A percentile compares a stretch with the other conserved stretches of the same genome.
Evolutionary conservation across 2,888 invertebrate species (phyloP).

Genomic region (Chrysomela aeneicollis): DNA sequence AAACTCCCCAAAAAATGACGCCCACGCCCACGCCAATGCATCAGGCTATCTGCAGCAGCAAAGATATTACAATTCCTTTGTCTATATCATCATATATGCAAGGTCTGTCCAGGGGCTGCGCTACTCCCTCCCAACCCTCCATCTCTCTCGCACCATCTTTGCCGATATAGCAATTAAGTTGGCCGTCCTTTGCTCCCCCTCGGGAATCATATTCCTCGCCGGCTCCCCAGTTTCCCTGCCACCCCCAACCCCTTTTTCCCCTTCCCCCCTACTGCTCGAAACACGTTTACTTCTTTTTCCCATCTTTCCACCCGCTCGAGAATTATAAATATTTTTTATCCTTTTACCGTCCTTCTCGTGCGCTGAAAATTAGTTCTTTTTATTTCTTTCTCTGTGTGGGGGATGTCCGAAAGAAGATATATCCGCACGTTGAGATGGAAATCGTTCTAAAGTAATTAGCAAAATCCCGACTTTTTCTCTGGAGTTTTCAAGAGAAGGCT

Average conservation of each 20-base stretch:
- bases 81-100: slow-evolving; percentile 63
- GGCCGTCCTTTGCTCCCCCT: slow-evolving; percentile 55
- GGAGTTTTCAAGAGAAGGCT: too few species aligned
- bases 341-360: slow-evolving; percentile 45
- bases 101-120: slow-evolving; percentile 56
- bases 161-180: slow-evolving; percentile 56
- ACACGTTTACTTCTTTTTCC: slow-evolving; percentile 51
- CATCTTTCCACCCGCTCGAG: slow-evolving; percentile 56
- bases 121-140: not conserved
- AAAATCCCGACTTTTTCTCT: not conserved
- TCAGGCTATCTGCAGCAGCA: slow-evolving; percentile 48
- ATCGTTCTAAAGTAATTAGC: too few species aligned
- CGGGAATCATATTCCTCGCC: slow-evolving; percentile 58
- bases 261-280: slow-evolving; percentile 29
- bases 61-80: slow-evolving; percentile 61
- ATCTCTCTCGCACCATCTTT: slow-evolving; percentile 37
- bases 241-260: slow-evolving; percentile 37
- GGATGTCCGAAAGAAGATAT: not conserved
- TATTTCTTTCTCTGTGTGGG: slow-evolving; percentile 36
- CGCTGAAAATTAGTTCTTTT: slow-evolving; percentile 54
- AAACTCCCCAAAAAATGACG: not conserved
- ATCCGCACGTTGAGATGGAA: too few species aligned
- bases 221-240: slow-evolving; percentile 47
- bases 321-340: slow-evolving; percentile 60
- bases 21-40: slow-evolving; percentile 37